Evolutionary conservation across 2,888 invertebrate genomes (phyloP).

Genomic region (Drosophila atripex): DNA sequence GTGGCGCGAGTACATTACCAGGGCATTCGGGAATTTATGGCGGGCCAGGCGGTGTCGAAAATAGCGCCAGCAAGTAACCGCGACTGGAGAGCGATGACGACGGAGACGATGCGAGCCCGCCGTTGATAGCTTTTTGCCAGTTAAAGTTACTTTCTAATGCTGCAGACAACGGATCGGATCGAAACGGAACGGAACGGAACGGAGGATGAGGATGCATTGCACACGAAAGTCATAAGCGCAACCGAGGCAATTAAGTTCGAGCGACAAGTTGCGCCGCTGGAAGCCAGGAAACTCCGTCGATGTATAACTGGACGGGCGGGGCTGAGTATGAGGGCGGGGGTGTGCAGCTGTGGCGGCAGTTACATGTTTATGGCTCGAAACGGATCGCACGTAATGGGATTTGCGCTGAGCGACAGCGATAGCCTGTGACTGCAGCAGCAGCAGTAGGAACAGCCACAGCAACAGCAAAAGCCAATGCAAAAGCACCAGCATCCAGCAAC

Average conservation of each 20-base stretch:
- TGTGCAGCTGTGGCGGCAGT: slow-evolving; percentile 61
- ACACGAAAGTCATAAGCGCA: slow-evolving; percentile 80
- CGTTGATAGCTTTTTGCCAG: slow-evolving; percentile 66
- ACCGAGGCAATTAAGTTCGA: slow-evolving; percentile 77
- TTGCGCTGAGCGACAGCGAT: slow-evolving; percentile 77
- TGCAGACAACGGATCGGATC: slow-evolving; percentile 36
- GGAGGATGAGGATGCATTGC: slow-evolving; percentile 72
- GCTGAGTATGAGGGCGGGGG: slow-evolving; percentile 18
- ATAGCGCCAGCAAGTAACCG: slow-evolving; percentile 74
- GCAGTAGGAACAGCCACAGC: slow-evolving; percentile 15
- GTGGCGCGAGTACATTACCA: slow-evolving; percentile 61
- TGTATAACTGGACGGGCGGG: slow-evolving; percentile 19
- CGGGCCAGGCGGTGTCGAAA: slow-evolving; percentile 76
- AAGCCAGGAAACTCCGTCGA: slow-evolving; percentile 63
- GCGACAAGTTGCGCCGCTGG: slow-evolving; percentile 78
- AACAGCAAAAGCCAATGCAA: slow-evolving; percentile 7
- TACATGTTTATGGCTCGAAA: slow-evolving; percentile 79
- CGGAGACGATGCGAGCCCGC: slow-evolving; percentile 48
- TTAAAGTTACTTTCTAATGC: slow-evolving; percentile 74
- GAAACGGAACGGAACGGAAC: slow-evolving; percentile 18
- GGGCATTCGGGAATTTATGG: slow-evolving; percentile 77
- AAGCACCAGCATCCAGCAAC: slow-evolving; percentile 12
- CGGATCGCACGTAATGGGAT: slow-evolving; percentile 80
- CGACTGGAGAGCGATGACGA: slow-evolving; percentile 50
- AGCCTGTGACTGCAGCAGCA: slow-evolving; percentile 57